Base-by-base conservation (phyloP, 2,888 invertebrate species). In the Molanna angustata region DNA sequence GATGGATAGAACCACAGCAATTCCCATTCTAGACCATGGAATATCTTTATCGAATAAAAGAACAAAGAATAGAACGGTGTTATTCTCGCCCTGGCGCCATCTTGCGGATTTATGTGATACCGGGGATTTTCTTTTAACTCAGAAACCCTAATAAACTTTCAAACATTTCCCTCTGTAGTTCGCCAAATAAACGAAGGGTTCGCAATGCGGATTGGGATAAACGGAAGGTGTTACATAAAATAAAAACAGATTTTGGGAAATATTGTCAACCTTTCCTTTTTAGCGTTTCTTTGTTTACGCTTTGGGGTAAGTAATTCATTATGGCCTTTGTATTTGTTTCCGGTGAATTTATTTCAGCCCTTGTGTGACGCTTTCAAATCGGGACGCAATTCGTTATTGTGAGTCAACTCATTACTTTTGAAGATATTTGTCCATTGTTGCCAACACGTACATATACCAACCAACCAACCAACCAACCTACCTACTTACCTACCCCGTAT, bases 11-110 rank as follows among this genome's bases (percentile, higher is more conserved):
- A 43, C 21, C 42, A 14, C 33, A 45, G 31, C 13, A 37, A 32
- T 4, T 46, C 4, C 41, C 40, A 39, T 32, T 45, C 20, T 33
- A 18, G 17, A 42, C 27, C 31, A 21, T 31, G 46, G 52, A 57
- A 57, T 54, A 54, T 57, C 54, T 54, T 49, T 54, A 54, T 57
- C 51, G 54, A 57, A 57, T 57, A 49, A 54, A 52, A 49, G 54
- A 57, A 57, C 54, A 57, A 57, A 54, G 54, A 43, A 40, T 39
- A 19, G 53, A 33, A 35, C 35, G 45, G 39, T 50, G 46, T 43
- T 54, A 40, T 52, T 52, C 50, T 27, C 54, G 33, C 51, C 47
- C 55, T 18, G 22, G 40, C 49, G 43, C 52, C 58, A 52, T 52
- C 52, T 52, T 47, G 48, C 45, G 58, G 58, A 58, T 58, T 58